Evolutionary conservation across 1,140 invertebrate genomes (phyloP).

Genomic region (Phthorimaea operculella): DNA sequence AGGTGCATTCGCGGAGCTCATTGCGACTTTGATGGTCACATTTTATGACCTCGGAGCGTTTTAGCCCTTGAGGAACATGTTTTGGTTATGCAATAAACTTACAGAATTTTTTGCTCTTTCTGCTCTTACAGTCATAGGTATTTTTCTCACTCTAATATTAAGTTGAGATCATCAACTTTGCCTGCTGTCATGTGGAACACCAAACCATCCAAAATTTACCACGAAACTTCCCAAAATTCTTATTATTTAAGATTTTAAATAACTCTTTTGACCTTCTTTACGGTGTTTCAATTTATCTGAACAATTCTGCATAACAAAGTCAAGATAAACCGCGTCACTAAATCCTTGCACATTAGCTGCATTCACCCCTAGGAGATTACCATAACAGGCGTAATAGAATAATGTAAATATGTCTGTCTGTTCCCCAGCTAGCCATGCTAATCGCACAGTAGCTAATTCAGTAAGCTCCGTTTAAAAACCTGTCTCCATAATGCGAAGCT

Average conservation of each 20-base stretch:
- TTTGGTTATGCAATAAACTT: too few relatives aligned
- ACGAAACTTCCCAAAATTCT: too few relatives aligned
- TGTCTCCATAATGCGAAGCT: conserved; percentile 33
- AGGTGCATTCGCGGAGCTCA: conserved; percentile 25
- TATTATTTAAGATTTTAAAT: too few relatives aligned
- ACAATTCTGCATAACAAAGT: not conserved
- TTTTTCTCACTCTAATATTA: too few relatives aligned
- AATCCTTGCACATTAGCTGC: conserved; percentile 43
- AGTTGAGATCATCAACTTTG: too few relatives aligned
- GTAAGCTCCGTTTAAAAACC: conserved; percentile 44
- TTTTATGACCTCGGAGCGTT: not conserved
- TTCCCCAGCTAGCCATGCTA: conserved; percentile 36
- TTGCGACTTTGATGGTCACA: not conserved
- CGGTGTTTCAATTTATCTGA: too few relatives aligned
- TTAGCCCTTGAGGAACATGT: too few relatives aligned
- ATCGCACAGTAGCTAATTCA: conserved; percentile 38
- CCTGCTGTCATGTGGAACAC: too few relatives aligned
- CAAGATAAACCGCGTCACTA: conserved; percentile 25
- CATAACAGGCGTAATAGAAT: conserved; percentile 59
- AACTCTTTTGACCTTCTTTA: too few relatives aligned
- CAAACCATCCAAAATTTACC: too few relatives aligned
- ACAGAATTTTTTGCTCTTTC: too few relatives aligned
- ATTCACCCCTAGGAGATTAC: conserved; percentile 54
- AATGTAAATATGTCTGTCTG: conserved; percentile 48
- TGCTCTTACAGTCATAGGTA: too few relatives aligned